Base-by-base conservation (phyloP, 2,888 invertebrate species). In the Cantharis rufa region DNA sequence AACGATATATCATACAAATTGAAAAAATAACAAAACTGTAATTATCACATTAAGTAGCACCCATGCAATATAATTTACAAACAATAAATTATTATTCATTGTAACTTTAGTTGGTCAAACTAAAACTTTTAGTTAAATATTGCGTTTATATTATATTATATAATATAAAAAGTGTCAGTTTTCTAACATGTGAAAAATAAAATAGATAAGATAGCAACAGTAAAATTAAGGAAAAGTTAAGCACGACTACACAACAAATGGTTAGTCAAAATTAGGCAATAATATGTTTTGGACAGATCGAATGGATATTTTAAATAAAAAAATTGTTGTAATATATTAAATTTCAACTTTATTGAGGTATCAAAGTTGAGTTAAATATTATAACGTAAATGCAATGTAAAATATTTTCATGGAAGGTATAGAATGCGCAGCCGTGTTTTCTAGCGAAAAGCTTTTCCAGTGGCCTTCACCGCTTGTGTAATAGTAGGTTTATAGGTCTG, bases 401-500 rank as follows among this genome's bases (percentile, higher is more conserved):
- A 72, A 72, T 72, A 63, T 68, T 61, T 71, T 69, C 28, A 15
- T 16, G 24, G 15, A 13, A 73, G 16, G 66, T n/a, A 70, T 71
- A 48, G 76, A 71, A 77, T 74, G 81, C 81, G 80, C 81, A 81
- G 79, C 15, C 78, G 80, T 75, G 73, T 27, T 73, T 62, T 66
- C 71, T 16, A 69, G 11, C 21, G 32, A 75, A 76, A 75, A 70
- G 69, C 78, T 80, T 79, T 72, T 74, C 64, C 70, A 48, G 48
- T 66, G 76, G 66, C 78, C 78, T 77, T 80, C 74, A 70, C 78
- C 77, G 63, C 61, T 75, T 76, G 77, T 71, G 74, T 70, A 73
- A 71, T 78, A 81, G 82, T 82, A 80, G 77, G 80, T 81, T 78
- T 81, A 70, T 79, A 78, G 80, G 79, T 76, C 68, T 24, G 77